These are phyloP conservation scores for Stegastes partitus DNA, from an alignment of 2,113 vertebrate species.

Conservation along the genomic window DNA sequence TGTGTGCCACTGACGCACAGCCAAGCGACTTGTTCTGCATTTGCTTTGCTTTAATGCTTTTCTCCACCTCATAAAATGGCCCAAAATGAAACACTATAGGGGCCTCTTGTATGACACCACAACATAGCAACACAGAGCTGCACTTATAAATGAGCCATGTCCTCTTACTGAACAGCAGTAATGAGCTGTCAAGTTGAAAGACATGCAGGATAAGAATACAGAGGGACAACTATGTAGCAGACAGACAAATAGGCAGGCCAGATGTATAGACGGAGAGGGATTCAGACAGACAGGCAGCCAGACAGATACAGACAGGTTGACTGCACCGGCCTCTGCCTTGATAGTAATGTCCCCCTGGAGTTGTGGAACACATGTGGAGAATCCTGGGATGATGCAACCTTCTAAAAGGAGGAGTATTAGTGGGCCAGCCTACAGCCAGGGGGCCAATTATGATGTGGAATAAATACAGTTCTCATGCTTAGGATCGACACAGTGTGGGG, in stretches of 20 bases:
- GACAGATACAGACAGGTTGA: slow-evolving; percentile 70
- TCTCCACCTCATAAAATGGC: slow-evolving; percentile 42
- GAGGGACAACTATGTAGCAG: slow-evolving; percentile 25
- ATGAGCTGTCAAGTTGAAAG: slow-evolving; percentile 63
- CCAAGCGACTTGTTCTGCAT: slow-evolving; percentile 7
- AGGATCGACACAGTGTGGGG: slow-evolving; percentile 67
- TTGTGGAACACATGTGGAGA: slow-evolving; percentile 79
- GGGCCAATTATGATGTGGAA: slow-evolving; percentile 77
- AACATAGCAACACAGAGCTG: slow-evolving; percentile 60
- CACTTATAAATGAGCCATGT: slow-evolving; percentile 65
- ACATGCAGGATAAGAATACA: slow-evolving; percentile 42
- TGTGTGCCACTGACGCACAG: background rate
- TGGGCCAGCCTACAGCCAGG: slow-evolving; percentile 63
- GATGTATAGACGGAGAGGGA: slow-evolving; percentile 51
- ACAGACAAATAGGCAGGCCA: slow-evolving; percentile 50
- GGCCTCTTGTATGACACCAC: slow-evolving; percentile 43
- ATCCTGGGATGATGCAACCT: slow-evolving; percentile 81
- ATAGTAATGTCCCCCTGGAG: slow-evolving; percentile 69
- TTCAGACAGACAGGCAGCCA: slow-evolving; percentile 52
- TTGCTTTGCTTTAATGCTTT: slow-evolving; percentile 34
- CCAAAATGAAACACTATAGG: slow-evolving; percentile 56
- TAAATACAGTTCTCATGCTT: slow-evolving; percentile 75
- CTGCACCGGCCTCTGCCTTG: slow-evolving; percentile 62
- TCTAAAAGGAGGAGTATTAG: slow-evolving; percentile 83
- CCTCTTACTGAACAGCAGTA: slow-evolving; percentile 52